Percentiles rank a stretch among this genome's conserved stretches.
Evolutionary conservation across 2,797 vertebrate species (phyloP).

Genomic region (Podarcis siculus): DNA sequence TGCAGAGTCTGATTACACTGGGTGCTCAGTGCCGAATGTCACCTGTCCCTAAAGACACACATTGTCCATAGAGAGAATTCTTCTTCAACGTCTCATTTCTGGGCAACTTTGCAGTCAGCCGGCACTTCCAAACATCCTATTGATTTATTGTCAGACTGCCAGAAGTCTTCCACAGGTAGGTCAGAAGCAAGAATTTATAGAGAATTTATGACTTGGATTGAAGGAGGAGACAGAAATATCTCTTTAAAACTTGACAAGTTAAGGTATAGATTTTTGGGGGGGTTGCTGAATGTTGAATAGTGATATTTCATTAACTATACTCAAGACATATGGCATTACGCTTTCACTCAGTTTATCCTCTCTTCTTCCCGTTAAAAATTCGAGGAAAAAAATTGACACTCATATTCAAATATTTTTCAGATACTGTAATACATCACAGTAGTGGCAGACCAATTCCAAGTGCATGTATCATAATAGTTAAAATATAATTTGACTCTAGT

Average conservation of each 20-base stretch:
- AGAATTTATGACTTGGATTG: constrained; percentile 54
- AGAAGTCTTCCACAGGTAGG: constrained; percentile 53
- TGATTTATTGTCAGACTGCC: constrained; percentile 66
- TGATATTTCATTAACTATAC: constrained; percentile 20
- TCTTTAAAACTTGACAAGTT: constrained; percentile 48
- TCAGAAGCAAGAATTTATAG: constrained; percentile 50
- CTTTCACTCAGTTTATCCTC: background rate
- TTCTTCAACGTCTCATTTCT: constrained; percentile 48
- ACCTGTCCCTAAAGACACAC: constrained; percentile 28
- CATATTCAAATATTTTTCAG: constrained; percentile 16
- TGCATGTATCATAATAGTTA: background rate
- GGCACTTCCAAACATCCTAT: constrained; percentile 52
- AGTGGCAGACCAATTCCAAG: background rate
- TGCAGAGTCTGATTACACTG: constrained; percentile 28
- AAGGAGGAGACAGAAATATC: constrained; percentile 28
- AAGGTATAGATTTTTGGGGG: background rate
- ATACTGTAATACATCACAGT: background rate
- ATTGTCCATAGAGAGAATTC: constrained; percentile 46
- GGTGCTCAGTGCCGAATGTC: constrained; percentile 32
- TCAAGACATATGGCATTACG: background rate
- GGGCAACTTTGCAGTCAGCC: constrained; percentile 18
- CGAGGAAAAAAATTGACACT: background rate
- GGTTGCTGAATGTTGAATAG: constrained; percentile 22
- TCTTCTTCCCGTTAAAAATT: constrained; percentile 24
- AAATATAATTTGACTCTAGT: background rate